Conservation (phyloP, 2,113 vertebrate species). For the Oryzias celebensis region DNA sequence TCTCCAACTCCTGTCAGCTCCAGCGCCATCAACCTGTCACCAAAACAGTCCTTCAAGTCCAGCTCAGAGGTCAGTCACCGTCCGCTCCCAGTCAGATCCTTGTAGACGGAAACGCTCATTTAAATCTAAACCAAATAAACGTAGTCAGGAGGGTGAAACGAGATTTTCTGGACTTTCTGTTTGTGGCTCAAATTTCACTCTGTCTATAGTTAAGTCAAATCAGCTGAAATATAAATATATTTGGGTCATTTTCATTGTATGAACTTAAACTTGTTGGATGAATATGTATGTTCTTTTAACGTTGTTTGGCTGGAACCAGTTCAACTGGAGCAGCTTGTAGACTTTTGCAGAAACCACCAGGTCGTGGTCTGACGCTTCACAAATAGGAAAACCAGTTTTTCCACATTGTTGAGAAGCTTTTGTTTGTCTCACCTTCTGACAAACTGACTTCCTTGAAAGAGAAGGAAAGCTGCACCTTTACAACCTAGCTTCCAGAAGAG, state of each 20-base stretch:
- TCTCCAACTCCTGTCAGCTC: slow-evolving; percentile 79
- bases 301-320: background rate
- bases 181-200: too few species aligned
- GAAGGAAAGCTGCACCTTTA: slow-evolving; percentile 1
- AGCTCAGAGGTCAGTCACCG: slow-evolving; percentile 74
- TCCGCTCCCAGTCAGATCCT: background rate
- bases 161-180: too few species aligned
- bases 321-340: background rate
- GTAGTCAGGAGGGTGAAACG: too few species aligned
- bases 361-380: background rate
- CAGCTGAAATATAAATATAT: too few species aligned
- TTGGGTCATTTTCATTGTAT: too few species aligned
- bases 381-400: slow-evolving; percentile 50
- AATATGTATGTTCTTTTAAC: too few species aligned
- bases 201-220: too few species aligned
- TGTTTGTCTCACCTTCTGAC: slow-evolving; percentile 5
- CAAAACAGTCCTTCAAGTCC: slow-evolving; percentile 84
- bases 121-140: too few species aligned
- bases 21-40: slow-evolving; percentile 80
- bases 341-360: slow-evolving; percentile 11
- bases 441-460: slow-evolving; percentile 52
- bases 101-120: too few species aligned
- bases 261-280: too few species aligned
- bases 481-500: background rate
- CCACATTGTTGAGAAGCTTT: slow-evolving; percentile 53